Base-by-base conservation (phyloP, 1,140 invertebrate genomes). In the Atta colombica region DNA sequence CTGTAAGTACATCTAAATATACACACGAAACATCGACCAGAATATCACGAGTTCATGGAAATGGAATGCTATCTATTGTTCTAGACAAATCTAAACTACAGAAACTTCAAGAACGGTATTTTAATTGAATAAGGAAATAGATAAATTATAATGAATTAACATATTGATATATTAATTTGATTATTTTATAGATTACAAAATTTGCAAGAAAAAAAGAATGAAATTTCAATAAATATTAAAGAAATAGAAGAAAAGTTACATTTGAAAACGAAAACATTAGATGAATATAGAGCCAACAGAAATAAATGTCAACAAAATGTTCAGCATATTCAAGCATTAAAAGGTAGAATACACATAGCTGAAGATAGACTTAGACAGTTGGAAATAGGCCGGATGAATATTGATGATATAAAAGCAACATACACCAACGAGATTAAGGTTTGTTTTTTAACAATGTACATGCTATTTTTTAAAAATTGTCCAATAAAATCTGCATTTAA, bases 1-100 rank as follows among this genome's bases (percentile, higher is more conserved):
- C 84, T 0, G 95, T 96, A 0, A 95, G 87, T 21, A 92, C 90
- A 25, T 97, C 97, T 0, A 93, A 93, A 28, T 97, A 97, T 90
- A 95, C 95, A 53, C 94, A 94, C 0, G 94, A 93, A 45, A 96
- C 95, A 88, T 96, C 95, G 16, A 95, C 94, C 6, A 91, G 85
- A 35, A 93, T 93, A 71, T 85, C 89, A 49, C 51, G 39, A 10
- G 66, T 95, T 49, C 63, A 18, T 16, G 85, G 91, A 49, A 91
- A 86, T 74, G 82, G 89, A 31, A 53, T 89, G 28, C 71, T 95
- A 16, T 94, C 93, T 10, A 91, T 94, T 63, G 92, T 92, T 25
- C 6, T 94, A 39, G 94, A 95, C 87, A 91, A 88, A 58, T 66
- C 78, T 0, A 94, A 89, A 85, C n/a, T 95, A 7, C 16, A 92